Base-by-base conservation (phyloP, 2,888 invertebrate species). In the Stenotaenia linearis region DNA sequence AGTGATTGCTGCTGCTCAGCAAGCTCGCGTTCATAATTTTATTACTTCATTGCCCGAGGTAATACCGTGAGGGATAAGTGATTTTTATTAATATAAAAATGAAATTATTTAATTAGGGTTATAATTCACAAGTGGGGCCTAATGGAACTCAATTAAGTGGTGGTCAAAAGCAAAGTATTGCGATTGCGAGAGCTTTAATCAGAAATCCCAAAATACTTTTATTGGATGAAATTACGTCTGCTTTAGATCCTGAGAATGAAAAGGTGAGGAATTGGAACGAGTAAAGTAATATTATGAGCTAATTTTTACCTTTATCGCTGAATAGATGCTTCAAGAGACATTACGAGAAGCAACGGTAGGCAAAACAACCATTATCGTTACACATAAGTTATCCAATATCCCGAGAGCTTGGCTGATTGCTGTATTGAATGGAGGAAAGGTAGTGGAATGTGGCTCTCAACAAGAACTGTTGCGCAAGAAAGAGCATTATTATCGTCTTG, bases 1-100 rank as follows among this genome's bases (percentile, higher is more conserved):
- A 84, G 90, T 96, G 76, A 91, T 95, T 0, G 89, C 90, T 23
- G 92, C 93, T 32, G 93, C 94, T 0, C 91, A 91, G 84, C 91
- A 92, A 84, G 94, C 96, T 0, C 96, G 96, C 84, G 95, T 96
- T 83, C 96, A 96, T 84, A 91, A 90, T 83, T 96, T 96, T 84
- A 91, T 96, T 78, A 84, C 90, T 0, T 89, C 91, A 7, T 86
- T 96, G 82, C 96, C 96, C 45, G 80, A 84, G 80, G 87, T 87
- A 81, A 32, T 9, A 6, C 9, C 4, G 5, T 32, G 32, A 32
- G 32, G 9, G 32, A 32, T 6, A 32, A 32, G 5, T 32, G 9
- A 32, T 32, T 4, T 32, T 6, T 32, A 6, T 9, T 6, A 32
- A 32, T 32, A 6, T 32, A 32, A 6, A 32, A 32, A 32, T 32